These are phyloP conservation scores for Apocrypta bakeri DNA, from an alignment of 1,140 invertebrate species.

Conservation along the genomic window DNA sequence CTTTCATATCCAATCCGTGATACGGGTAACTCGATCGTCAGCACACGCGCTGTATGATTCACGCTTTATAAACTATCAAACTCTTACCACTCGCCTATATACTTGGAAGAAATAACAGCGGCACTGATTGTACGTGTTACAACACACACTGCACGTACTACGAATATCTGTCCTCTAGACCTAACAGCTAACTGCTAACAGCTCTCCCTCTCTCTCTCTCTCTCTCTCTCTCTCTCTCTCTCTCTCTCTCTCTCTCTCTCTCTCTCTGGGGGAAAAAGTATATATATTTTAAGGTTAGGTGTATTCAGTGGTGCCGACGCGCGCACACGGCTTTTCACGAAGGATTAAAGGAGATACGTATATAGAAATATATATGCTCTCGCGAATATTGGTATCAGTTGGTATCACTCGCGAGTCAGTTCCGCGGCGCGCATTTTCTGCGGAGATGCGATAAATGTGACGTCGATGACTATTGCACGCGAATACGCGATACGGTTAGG, in stretches of 20 bases:
- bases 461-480: background rate
- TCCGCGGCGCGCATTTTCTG: background rate
- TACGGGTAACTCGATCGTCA: background rate
- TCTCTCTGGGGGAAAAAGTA: background rate
- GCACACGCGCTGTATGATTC: too few relatives aligned
- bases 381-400: background rate
- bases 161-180: background rate
- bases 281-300: conserved; percentile 28
- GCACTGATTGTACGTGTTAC: background rate
- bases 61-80: background rate
- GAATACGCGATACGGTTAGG: background rate
- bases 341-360: background rate
- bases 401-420: background rate
- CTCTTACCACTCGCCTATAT: conserved; percentile 14
- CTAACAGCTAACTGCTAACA: too few relatives aligned
- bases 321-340: background rate
- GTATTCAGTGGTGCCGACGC: conserved; percentile 15
- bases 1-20: background rate
- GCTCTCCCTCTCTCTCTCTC: too few relatives aligned
- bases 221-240: too few relatives aligned
- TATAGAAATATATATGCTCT: background rate
- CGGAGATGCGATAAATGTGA: background rate
- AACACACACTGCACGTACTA: background rate
- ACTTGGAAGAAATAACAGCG: conserved; percentile 29
- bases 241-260: too few relatives aligned